Conservation (phyloP, 2,797 vertebrate species). For the Chelidonichthys spinosus region DNA sequence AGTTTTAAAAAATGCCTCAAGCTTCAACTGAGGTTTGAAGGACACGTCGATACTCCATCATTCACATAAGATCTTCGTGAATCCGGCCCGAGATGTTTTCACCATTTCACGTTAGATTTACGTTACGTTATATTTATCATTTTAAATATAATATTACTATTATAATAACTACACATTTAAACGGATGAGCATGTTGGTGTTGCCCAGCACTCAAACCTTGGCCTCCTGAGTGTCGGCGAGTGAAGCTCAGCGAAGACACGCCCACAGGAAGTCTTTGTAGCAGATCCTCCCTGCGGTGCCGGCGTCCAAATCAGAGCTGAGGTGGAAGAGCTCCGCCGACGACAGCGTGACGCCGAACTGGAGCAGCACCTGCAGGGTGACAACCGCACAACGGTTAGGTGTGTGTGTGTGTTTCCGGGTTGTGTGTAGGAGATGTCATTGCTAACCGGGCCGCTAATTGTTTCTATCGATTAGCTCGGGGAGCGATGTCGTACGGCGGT, state of each 20-base stretch:
- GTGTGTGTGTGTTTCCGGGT: conserved; percentile 26
- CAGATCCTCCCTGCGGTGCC: conserved; percentile 78
- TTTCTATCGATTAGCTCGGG: conserved; percentile 51
- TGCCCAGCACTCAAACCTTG: no score
- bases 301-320: conserved; percentile 84
- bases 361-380: conserved; percentile 75
- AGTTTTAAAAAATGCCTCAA: no score
- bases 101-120: no score
- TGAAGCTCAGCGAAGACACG: conserved; percentile 75
- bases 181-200: no score
- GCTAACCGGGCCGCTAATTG: conserved; percentile 45
- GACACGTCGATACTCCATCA: no score
- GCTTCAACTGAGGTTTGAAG: no score
- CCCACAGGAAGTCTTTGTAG: conserved; percentile 85
- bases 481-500: conserved; percentile 12
- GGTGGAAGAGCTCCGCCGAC: conserved; percentile 83
- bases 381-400: conserved; percentile 4
- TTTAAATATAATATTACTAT: no score
- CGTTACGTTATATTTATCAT: no score
- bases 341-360: conserved; percentile 77
- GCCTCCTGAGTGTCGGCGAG: background rate
- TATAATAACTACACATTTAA: no score
- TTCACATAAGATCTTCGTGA: no score
- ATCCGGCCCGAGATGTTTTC: no score
- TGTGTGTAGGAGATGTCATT: conserved; percentile 31